Base-by-base conservation (phyloP, 2,888 invertebrate genomes). In the Taphrorychus bicolor region DNA sequence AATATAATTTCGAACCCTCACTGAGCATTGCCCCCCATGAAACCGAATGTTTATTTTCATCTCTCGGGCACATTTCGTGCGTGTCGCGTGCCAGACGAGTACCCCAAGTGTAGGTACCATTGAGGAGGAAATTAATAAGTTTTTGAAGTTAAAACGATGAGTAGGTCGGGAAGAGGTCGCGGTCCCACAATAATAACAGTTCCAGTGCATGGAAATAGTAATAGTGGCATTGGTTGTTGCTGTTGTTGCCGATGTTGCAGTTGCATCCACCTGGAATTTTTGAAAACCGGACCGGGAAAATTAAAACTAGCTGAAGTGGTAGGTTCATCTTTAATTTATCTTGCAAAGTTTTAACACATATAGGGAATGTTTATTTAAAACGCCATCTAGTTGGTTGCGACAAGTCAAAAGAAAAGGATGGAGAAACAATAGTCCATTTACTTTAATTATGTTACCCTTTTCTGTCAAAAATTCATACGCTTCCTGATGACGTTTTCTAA, bases 231-330 rank as follows among this genome's bases (percentile, higher is more conserved):
- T 7, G 42, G 54, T 1, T 7, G 53, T 2, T 84, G 90, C 68
- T 89, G 92, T 77, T 92, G 91, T 78, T 91, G 90, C 77, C 84
- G 88, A 67, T 89, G 93, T 76, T 93, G 91, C 77, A 90, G 92
- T 16, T 94, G 94, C 78, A 82, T 94, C 62, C 90, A 94, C 80
- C 85, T 93, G 59, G 88, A 89, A 45, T 92, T 93, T 79, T 82
- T 94, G 11, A 88, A 88, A 49, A 88, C 90, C 0, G 85, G 88
- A 72, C 87, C 89, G 40, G 94, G 94, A 16, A 79, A 92, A 22
- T 83, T 93, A 53, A 94, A 94, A 83, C 77, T 93, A 2, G 84
- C 87, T 70, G 91, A 94, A 86, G 85, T 92, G 75, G 92, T 91
- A 84, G 86, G 88, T 86, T 63, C n/a, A 11, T 22, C 19, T 11